Evolutionary conservation across 1,140 invertebrate species (phyloP), one percentile per base, ranked within the genome.

Genomic region (Tetramorium simillimum): DNA sequence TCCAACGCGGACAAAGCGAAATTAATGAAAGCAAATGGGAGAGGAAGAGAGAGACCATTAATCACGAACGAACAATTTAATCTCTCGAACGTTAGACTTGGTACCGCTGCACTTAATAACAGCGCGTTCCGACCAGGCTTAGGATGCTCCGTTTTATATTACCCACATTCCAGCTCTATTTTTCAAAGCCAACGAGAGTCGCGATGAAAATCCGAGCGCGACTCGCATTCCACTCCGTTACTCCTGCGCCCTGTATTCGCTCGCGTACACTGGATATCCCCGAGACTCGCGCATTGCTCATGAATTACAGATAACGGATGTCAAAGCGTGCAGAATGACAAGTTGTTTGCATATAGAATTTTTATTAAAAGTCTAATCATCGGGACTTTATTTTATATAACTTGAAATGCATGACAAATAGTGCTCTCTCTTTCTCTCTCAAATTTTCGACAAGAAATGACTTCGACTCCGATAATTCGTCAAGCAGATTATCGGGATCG

Each of bases 41-140:
- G 10, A 28, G n/a, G 21, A 21, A 33, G 51, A 37, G 51, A 56
- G 18, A 73, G 7, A 40, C 40, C 80, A 84, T 84, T 84, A 84
- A 84, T 84, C 80, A 84, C 80, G 80, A 85, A 80, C 21, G 82
- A 85, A 85, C 72, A 78, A 85, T 78, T 77, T 85, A 77, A 85
- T 85, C 62, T 62, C 60, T 80, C 84, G 75, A 85, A 85, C 58
- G 80, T 84, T 84, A 84, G 80, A 84, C 80, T 60, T 60, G 69
- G 80, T 73, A 75, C 80, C 53, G 69, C 84, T 67, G 75, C 84
- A 76, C 75, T 85, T 78, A 78, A 85, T 85, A 85, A 85, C 75
- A 85, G 62, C 84, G 62, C 84, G 62, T 78, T 77, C 73, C 60
- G 9, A 21, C 84, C 69, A 85, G 33, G 75, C 69, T 84, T 56